These are phyloP conservation scores for Ormyrus nitidulus DNA, from an alignment of 2,888 invertebrate species.

Conservation along the genomic window DNA sequence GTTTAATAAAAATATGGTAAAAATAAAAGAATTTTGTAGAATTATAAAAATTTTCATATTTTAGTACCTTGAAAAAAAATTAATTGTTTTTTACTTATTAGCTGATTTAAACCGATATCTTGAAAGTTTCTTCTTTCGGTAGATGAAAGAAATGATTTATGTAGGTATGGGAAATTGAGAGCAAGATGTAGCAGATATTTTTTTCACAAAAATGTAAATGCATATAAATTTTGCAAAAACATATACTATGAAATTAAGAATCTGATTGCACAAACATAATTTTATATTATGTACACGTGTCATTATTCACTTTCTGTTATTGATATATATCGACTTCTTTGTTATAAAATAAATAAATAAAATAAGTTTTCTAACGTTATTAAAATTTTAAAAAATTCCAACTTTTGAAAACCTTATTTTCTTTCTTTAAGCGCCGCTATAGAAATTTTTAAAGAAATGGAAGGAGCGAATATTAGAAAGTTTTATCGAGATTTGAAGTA, in stretches of 20 bases:
- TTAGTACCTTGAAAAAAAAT: neutral
- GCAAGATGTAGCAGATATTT: neutral
- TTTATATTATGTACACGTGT: constrained; percentile 17
- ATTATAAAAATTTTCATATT: too few species aligned
- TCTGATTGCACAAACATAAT: constrained; percentile 12
- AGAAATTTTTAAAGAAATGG: constrained; percentile 13
- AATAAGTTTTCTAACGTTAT: constrained; percentile 8
- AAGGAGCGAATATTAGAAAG: constrained; percentile 8
- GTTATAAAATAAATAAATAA: constrained; percentile 5
- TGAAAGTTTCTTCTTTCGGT: too few species aligned
- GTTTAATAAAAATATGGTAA: neutral
- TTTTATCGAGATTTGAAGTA: constrained; percentile 5
- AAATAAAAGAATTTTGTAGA: too few species aligned
- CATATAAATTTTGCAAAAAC: constrained; percentile 15
- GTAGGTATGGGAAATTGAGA: neutral
- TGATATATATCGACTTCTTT: neutral
- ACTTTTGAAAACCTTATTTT: constrained; percentile 31
- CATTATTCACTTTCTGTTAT: too few species aligned
- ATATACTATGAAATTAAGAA: neutral
- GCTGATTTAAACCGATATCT: constrained; percentile 7
- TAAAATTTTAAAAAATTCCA: constrained; percentile 32
- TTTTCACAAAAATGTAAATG: neutral
- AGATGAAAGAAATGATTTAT: neutral
- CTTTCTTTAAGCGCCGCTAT: neutral
- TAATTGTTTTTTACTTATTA: constrained; percentile 6